Evolutionary conservation across 2,888 invertebrate genomes (phyloP).

Genomic region (Lottia scabra): DNA sequence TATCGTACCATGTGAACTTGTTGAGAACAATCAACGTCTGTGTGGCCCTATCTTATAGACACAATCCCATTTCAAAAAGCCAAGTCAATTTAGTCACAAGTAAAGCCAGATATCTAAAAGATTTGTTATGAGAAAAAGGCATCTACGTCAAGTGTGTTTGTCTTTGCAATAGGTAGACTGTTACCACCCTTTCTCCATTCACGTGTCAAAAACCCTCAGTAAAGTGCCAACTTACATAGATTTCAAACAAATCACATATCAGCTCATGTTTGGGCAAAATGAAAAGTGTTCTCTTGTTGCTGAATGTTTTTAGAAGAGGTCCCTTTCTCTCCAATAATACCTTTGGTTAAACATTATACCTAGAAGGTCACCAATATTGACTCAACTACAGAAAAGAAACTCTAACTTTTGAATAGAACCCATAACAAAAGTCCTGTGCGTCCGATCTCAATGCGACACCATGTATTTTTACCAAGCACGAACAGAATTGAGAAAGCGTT

Average conservation of each 20-base stretch:
- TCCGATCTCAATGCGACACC: slow-evolving; percentile 11
- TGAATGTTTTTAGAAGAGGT: slow-evolving; percentile 12
- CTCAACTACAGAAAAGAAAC: slow-evolving; percentile 11
- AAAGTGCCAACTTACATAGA: slow-evolving; percentile 18
- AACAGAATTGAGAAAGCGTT: slow-evolving; percentile 10
- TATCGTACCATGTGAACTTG: neutral
- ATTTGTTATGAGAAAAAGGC: slow-evolving; percentile 7
- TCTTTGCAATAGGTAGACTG: slow-evolving; percentile 7
- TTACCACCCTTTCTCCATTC: slow-evolving; percentile 14
- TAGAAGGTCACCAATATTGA: slow-evolving; percentile 2
- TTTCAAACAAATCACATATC: slow-evolving; percentile 21
- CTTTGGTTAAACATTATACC: slow-evolving; percentile 1
- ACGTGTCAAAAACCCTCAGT: slow-evolving; percentile 16
- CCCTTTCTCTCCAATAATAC: neutral
- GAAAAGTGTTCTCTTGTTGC: slow-evolving; percentile 17
- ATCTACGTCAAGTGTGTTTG: slow-evolving; percentile 12
- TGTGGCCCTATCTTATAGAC: neutral
- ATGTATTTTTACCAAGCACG: slow-evolving; percentile 7
- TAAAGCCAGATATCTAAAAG: slow-evolving; percentile 4
- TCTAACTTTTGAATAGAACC: slow-evolving; percentile 18
- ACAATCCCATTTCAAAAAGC: neutral
- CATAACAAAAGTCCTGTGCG: slow-evolving; percentile 16
- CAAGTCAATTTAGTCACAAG: slow-evolving; percentile 1
- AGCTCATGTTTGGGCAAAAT: slow-evolving; percentile 20
- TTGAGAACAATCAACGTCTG: neutral